These are phyloP conservation scores for Plodia interpunctella DNA, from an alignment of 1,140 invertebrate genomes.

Conservation along the genomic window DNA sequence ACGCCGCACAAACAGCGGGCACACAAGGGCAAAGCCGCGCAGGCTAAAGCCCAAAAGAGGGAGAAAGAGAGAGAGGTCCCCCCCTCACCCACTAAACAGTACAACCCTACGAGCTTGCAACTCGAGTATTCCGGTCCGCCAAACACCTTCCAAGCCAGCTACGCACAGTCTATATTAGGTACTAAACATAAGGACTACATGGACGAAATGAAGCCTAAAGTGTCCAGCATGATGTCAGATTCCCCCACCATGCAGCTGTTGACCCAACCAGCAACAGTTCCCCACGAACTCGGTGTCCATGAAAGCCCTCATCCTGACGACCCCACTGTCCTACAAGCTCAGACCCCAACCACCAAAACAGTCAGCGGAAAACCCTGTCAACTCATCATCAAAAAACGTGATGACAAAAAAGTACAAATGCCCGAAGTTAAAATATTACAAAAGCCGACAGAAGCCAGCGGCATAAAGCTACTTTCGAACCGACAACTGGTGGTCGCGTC, in stretches of 20 bases:
- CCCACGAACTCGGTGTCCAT: slow-evolving; percentile 54
- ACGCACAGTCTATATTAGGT: slow-evolving; percentile 65
- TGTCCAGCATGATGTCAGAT: slow-evolving; percentile 51
- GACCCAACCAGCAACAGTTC: slow-evolving; percentile 54
- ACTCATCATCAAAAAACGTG: slow-evolving; percentile 64
- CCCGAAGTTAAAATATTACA: slow-evolving; percentile 68
- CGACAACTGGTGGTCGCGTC: slow-evolving; percentile 60
- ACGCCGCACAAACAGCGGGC: slow-evolving; percentile 44
- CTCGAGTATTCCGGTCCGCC: slow-evolving; percentile 54
- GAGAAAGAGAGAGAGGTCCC: slow-evolving; percentile 46
- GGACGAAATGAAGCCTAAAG: slow-evolving; percentile 60
- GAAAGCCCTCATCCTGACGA: slow-evolving; percentile 54
- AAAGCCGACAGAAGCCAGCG: slow-evolving; percentile 48
- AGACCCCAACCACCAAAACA: slow-evolving; percentile 42
- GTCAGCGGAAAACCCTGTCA: slow-evolving; percentile 60
- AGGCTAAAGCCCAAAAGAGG: slow-evolving; percentile 43
- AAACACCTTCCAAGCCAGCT: slow-evolving; percentile 68
- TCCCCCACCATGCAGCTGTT: slow-evolving; percentile 64
- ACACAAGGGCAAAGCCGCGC: slow-evolving; percentile 41
- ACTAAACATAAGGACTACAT: slow-evolving; percentile 56
- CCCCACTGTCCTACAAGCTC: slow-evolving; percentile 35
- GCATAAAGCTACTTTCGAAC: slow-evolving; percentile 64
- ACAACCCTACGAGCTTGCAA: slow-evolving; percentile 41
- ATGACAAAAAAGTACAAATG: slow-evolving; percentile 69
- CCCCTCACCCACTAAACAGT: slow-evolving; percentile 49